These are phyloP conservation scores for Prionace glauca DNA, from an alignment of 2,797 vertebrate species.

Conservation along the genomic window DNA sequence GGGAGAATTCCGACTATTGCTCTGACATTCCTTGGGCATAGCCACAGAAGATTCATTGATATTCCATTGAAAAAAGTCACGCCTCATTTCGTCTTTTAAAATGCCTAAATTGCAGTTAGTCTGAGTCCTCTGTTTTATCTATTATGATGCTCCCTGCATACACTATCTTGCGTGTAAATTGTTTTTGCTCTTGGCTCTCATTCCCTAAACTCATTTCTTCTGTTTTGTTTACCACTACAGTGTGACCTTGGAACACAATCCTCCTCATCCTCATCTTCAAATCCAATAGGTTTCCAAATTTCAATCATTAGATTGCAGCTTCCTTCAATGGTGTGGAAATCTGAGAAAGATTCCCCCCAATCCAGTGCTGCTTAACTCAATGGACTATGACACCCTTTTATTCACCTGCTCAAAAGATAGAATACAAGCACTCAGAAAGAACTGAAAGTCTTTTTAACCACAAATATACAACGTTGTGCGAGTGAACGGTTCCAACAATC, in stretches of 20 bases:
- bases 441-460: neutral
- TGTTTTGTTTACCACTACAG: neutral
- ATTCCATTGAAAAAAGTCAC: neutral
- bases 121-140: neutral
- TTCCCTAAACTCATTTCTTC: neutral
- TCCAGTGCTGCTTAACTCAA: neutral
- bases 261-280: neutral
- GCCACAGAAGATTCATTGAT: neutral
- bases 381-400: neutral
- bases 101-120: neutral
- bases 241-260: conserved; percentile 1
- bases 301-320: neutral
- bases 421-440: neutral
- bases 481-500: neutral
- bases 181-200: neutral
- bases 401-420: neutral
- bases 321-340: neutral
- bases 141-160: neutral
- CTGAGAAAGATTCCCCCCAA: neutral
- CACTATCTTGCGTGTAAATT: neutral
- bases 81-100: neutral
- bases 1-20: neutral
- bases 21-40: too few relatives aligned
- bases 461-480: neutral
- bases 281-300: neutral